Evolutionary conservation across 2,888 invertebrate species (phyloP).

Genomic region (Hirtodrosophila duncani): DNA sequence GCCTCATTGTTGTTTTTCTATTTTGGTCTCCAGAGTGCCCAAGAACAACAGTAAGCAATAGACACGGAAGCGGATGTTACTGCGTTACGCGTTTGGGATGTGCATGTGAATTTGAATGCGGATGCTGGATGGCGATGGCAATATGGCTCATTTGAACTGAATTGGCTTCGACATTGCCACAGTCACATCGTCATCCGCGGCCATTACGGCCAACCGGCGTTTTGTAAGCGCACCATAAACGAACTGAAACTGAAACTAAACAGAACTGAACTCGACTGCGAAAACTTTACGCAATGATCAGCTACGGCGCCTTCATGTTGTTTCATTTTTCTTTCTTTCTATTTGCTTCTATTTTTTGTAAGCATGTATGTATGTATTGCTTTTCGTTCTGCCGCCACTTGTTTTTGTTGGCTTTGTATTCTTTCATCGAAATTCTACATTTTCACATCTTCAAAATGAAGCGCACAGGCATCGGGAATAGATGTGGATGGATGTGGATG

Average conservation of each 20-base stretch:
- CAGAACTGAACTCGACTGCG: conserved; percentile 30
- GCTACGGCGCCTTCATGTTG: too few species aligned
- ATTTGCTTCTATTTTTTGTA: conserved; percentile 58
- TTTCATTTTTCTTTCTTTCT: conserved; percentile 48
- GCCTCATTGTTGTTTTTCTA: too few species aligned
- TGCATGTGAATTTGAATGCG: background rate
- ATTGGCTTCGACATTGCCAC: too few species aligned
- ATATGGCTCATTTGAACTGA: too few species aligned
- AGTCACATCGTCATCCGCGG: conserved; percentile 44
- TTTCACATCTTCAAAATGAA: conserved; percentile 55
- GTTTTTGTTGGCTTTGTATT: conserved; percentile 30
- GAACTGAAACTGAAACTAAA: conserved; percentile 58
- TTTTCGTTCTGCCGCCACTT: conserved; percentile 20
- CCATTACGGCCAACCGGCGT: conserved; percentile 62
- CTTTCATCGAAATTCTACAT: conserved; percentile 61
- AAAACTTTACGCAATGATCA: conserved; percentile 68
- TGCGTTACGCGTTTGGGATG: background rate
- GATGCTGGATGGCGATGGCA: too few species aligned
- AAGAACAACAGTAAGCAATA: too few species aligned
- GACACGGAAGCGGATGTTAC: too few species aligned
- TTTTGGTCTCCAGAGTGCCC: too few species aligned
- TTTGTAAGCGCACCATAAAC: conserved; percentile 65
- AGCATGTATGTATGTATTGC: background rate
- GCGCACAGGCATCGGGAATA: background rate
- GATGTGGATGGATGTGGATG: conserved; percentile 4